These are phyloP conservation scores for Lasiommata megera DNA, from an alignment of 2,888 invertebrate species.

Conservation along the genomic window DNA sequence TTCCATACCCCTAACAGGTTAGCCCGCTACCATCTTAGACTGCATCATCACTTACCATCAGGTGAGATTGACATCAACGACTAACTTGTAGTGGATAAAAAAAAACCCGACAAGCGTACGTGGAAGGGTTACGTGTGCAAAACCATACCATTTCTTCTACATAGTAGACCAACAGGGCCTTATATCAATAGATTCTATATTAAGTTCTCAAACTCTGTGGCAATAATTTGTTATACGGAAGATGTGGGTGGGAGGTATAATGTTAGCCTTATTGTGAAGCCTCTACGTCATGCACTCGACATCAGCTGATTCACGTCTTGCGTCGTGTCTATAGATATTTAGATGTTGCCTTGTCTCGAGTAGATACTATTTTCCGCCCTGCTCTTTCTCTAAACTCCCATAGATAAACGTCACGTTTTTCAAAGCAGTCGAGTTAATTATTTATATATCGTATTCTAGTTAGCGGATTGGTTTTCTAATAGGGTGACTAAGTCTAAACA, in stretches of 20 bases:
- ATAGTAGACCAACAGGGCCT: neutral
- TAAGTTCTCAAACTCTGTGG: neutral
- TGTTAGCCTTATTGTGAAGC: conserved; percentile 22
- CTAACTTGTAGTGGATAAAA: too few species aligned
- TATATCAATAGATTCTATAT: neutral
- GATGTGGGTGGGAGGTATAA: conserved; percentile 10
- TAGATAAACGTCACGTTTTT: neutral
- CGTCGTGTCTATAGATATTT: conserved; percentile 56
- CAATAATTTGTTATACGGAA: neutral
- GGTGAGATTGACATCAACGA: too few species aligned
- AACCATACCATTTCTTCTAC: too few species aligned
- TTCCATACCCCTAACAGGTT: too few species aligned
- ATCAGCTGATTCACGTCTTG: conserved; percentile 62
- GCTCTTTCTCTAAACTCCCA: neutral
- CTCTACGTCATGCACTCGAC: conserved; percentile 41
- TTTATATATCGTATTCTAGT: too few species aligned
- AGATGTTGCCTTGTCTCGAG: conserved; percentile 31
- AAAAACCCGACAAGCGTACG: too few species aligned
- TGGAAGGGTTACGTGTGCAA: too few species aligned
- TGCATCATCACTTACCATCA: too few species aligned
- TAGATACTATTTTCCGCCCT: neutral
- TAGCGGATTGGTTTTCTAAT: too few species aligned
- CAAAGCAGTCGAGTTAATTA: too few species aligned
- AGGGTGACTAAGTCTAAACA: too few species aligned
- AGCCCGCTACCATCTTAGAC: too few species aligned